phyloP scores from a whole-genome alignment of 2,113 vertebrate genomes.

The Pelecanus crispus region DNA sequence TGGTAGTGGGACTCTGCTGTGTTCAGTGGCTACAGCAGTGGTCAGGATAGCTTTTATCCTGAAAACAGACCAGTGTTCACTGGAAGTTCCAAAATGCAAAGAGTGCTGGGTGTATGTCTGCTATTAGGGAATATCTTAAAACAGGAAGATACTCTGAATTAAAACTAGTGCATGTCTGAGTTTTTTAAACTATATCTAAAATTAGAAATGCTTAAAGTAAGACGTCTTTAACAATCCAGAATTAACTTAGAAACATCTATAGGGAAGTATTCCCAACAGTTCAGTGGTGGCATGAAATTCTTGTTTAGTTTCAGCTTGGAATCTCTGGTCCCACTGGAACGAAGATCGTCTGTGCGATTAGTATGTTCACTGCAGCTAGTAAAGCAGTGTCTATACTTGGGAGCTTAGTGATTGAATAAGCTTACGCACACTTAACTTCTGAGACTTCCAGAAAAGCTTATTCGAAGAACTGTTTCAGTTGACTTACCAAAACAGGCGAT shows the following conservation, averaged over 20 bases:
- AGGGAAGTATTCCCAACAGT: neutral
- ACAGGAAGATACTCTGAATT: neutral
- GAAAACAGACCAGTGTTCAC: neutral
- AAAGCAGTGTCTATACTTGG: neutral
- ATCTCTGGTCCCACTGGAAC: neutral
- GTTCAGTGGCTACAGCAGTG: neutral
- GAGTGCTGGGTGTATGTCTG: neutral
- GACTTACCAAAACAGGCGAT: neutral
- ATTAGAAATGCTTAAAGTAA: neutral
- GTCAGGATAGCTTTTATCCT: neutral
- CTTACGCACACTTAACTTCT: accelerated
- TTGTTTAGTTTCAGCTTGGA: neutral
- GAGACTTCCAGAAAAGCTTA: neutral
- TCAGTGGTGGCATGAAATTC: neutral
- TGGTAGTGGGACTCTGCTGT: neutral
- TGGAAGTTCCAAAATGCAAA: neutral
- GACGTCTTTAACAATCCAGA: neutral
- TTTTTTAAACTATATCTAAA: neutral
- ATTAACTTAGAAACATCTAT: neutral
- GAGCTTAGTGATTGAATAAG: neutral
- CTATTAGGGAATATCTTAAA: neutral
- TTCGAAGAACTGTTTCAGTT: neutral
- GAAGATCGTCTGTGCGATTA: neutral
- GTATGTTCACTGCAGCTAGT: neutral
- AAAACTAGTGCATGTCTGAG: neutral